These are phyloP conservation scores for Exocentrus adspersus DNA, from an alignment of 2,888 invertebrate genomes.

Conservation along the genomic window DNA sequence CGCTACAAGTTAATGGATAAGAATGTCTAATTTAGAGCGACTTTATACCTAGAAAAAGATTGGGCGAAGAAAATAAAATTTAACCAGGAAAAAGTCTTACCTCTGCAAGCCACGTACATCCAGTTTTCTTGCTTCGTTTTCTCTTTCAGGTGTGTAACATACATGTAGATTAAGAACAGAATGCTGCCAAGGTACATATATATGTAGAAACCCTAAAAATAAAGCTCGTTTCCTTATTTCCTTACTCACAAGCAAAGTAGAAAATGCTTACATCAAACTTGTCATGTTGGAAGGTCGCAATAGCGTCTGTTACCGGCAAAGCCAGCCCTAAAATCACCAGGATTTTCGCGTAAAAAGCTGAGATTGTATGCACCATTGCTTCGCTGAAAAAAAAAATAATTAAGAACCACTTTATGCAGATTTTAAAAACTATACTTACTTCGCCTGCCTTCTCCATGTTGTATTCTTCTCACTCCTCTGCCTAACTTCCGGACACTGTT, in stretches of 20 bases:
- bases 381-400: constrained; percentile 67
- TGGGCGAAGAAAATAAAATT: too few relatives aligned
- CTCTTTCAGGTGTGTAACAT: constrained; percentile 73
- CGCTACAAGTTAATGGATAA: too few relatives aligned
- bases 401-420: not conserved
- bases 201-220: constrained; percentile 86
- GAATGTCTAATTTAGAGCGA: too few relatives aligned
- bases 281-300: constrained; percentile 79
- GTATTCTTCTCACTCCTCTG: constrained; percentile 24
- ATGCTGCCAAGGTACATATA: constrained; percentile 83
- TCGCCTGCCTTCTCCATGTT: constrained; percentile 34
- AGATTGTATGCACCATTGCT: constrained; percentile 77
- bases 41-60: too few relatives aligned
- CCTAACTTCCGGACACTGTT: constrained; percentile 26
- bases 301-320: constrained; percentile 87
- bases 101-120: constrained; percentile 25
- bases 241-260: too few relatives aligned
- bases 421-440: constrained; percentile 34
- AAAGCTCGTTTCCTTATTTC: constrained; percentile 56
- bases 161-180: constrained; percentile 72
- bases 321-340: constrained; percentile 86
- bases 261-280: constrained; percentile 61
- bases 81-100: not conserved
- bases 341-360: constrained; percentile 86
- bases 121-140: constrained; percentile 46